Evolutionary conservation across 2,888 invertebrate genomes (phyloP).

Genomic region (Parnassius smintheus): DNA sequence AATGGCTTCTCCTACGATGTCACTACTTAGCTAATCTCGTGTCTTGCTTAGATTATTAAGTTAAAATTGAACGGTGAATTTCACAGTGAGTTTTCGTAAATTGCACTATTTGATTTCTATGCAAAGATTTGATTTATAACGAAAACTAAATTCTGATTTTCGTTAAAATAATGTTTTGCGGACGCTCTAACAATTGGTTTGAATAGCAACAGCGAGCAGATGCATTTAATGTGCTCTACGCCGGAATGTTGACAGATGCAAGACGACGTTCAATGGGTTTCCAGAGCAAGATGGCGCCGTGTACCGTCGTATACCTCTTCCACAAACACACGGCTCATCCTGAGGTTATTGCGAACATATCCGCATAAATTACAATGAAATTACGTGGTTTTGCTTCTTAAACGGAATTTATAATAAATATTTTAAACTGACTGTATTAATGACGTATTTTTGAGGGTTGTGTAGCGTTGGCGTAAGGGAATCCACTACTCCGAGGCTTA

Average conservation of each 20-base stretch:
- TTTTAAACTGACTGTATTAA: too few relatives aligned
- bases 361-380: constrained; percentile 26
- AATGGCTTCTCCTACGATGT: too few relatives aligned
- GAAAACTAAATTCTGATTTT: constrained; percentile 13
- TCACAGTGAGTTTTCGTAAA: too few relatives aligned
- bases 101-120: not conserved
- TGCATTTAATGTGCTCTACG: constrained; percentile 19
- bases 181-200: constrained; percentile 7
- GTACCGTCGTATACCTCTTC: constrained; percentile 9
- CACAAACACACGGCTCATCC: constrained; percentile 17
- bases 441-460: too few relatives aligned
- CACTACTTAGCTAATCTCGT: too few relatives aligned
- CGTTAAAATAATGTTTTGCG: constrained; percentile 10
- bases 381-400: constrained; percentile 12
- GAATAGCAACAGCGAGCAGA: constrained; percentile 20
- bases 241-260: constrained; percentile 24
- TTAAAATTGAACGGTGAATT: too few relatives aligned
- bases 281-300: constrained; percentile 13
- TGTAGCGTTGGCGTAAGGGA: too few relatives aligned
- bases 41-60: too few relatives aligned
- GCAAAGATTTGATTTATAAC: constrained; percentile 5
- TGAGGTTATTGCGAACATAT: constrained; percentile 13
- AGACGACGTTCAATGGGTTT: constrained; percentile 17
- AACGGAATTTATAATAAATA: constrained; percentile 15
- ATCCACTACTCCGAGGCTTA: too few relatives aligned